Percentiles rank a stretch among this genome's conserved stretches.
Conservation (phyloP, 2,888 invertebrate species). For the Drosophila mimetica region DNA sequence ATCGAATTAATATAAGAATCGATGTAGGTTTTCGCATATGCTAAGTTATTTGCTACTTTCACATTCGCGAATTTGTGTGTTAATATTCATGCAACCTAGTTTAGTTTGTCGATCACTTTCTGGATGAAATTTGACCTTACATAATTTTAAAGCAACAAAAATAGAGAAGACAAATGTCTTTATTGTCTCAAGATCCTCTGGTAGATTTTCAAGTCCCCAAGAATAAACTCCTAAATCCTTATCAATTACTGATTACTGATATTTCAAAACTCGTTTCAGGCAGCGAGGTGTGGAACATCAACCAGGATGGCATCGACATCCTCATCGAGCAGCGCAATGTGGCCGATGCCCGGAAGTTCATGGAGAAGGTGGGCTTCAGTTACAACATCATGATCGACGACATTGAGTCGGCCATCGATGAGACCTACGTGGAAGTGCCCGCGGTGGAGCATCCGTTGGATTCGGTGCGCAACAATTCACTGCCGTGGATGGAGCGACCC, state of each 20-base stretch:
- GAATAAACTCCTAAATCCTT: too few species aligned
- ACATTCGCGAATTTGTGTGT: neutral
- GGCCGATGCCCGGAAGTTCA: constrained; percentile 87
- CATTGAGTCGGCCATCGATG: constrained; percentile 90
- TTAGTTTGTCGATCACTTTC: neutral
- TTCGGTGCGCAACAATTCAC: constrained; percentile 47
- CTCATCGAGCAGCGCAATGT: constrained; percentile 86
- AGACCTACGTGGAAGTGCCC: constrained; percentile 87
- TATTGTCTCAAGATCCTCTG: too few species aligned
- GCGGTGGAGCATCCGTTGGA: constrained; percentile 85
- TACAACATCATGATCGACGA: constrained; percentile 91
- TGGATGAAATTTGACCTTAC: neutral
- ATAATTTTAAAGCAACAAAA: neutral
- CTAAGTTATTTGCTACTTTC: neutral
- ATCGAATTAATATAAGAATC: neutral
- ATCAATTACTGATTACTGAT: too few species aligned
- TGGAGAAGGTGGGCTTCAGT: constrained; percentile 86
- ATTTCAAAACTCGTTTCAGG: constrained; percentile 54
- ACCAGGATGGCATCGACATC: constrained; percentile 87
- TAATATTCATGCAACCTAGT: neutral
- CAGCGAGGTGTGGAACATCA: constrained; percentile 83
- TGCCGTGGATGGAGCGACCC: constrained; percentile 80
- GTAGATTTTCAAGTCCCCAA: too few species aligned
- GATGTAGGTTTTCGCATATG: neutral
- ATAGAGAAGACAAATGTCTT: too few species aligned